phyloP scores from a whole-genome alignment of 2,113 vertebrate genomes.

The Donacobius atricapilla region DNA sequence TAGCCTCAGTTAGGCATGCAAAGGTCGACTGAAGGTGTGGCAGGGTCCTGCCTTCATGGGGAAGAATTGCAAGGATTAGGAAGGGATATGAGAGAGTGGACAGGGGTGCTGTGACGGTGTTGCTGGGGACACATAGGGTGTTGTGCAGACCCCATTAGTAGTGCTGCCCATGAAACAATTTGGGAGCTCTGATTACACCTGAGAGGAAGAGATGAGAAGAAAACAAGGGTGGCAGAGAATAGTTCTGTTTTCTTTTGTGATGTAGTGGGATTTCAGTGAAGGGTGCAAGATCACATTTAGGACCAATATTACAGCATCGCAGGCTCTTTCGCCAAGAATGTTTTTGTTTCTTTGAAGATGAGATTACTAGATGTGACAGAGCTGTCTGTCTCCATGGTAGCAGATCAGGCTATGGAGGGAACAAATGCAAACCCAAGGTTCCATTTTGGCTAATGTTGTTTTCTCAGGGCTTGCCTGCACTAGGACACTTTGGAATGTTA shows the following conservation, averaged over 20 bases:
- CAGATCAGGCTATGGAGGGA: background rate
- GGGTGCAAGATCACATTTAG: background rate
- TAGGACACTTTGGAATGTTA: background rate
- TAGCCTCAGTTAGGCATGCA: background rate
- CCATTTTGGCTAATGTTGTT: background rate
- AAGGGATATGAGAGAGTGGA: background rate
- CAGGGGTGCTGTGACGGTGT: background rate
- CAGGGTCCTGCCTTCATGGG: background rate
- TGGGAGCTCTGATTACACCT: background rate
- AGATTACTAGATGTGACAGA: conserved; percentile 38
- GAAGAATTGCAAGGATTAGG: background rate
- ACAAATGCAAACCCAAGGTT: conserved; percentile 17
- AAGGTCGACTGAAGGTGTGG: background rate
- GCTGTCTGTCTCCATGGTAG: conserved; percentile 52
- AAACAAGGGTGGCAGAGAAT: background rate
- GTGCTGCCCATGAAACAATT: background rate
- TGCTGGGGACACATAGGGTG: background rate
- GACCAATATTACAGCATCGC: background rate
- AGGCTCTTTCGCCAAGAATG: conserved; percentile 22
- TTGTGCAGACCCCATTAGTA: background rate
- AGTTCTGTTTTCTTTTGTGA: background rate
- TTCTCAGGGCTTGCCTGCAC: background rate
- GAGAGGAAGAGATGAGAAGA: background rate
- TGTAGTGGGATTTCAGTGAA: background rate
- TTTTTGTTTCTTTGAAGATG: conserved; percentile 56